Evolutionary conservation across 2,113 vertebrate species (phyloP).

Genomic region (Colistium nudipinnis): DNA sequence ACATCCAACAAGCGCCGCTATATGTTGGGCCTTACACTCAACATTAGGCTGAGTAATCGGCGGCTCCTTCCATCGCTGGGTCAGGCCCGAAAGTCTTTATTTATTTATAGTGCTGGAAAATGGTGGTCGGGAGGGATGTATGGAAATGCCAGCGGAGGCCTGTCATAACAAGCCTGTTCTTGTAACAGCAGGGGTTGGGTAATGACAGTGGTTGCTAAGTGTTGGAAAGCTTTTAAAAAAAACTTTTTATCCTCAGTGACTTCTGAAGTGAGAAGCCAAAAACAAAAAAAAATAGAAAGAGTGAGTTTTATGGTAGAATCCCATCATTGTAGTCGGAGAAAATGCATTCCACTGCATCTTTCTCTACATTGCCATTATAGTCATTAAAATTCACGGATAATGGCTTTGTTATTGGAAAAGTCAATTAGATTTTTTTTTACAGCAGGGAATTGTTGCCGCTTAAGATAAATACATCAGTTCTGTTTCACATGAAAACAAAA

Average conservation of each 20-base stretch:
- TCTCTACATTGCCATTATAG: too few species aligned
- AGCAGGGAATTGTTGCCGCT: too few species aligned
- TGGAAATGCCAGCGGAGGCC: conserved; percentile 38
- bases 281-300: background rate
- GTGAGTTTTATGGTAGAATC: too few species aligned
- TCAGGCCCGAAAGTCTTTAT: conserved; percentile 17
- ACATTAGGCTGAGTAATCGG: conserved; percentile 22
- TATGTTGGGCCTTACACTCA: conserved; percentile 16
- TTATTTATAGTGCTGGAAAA: conserved; percentile 53
- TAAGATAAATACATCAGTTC: too few species aligned
- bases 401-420: background rate
- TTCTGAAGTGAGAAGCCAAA: background rate
- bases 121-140: background rate
- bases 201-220: conserved; percentile 4
- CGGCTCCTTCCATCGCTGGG: conserved; percentile 7
- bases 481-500: too few species aligned
- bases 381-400: too few species aligned
- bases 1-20: conserved; percentile 31
- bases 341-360: too few species aligned
- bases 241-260: background rate
- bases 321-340: too few species aligned
- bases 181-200: background rate
- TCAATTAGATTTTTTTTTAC: too few species aligned
- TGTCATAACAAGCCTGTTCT: conserved; percentile 15
- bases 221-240: background rate